Evolutionary conservation across 2,797 vertebrate species (phyloP), one percentile per base, ranked within the genome.

Genomic region (Tolypeutes matacus): DNA sequence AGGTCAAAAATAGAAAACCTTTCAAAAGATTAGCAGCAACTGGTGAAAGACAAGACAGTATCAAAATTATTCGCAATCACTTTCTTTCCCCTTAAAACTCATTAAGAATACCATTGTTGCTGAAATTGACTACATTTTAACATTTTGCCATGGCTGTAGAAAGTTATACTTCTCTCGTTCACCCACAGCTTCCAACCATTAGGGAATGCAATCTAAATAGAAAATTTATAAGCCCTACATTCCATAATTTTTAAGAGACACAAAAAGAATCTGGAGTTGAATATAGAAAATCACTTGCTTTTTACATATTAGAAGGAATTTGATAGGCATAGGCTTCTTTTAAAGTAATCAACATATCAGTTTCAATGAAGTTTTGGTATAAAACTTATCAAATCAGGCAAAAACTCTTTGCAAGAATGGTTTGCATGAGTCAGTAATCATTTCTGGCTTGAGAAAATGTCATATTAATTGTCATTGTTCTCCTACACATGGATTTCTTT

Each of bases 1-100:
- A 96, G 76, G 72, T 89, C 88, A 95, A 96, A 97, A 97, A 97
- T 95, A 97, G 95, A 95, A 97, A 95, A 96, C 29, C 90, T 92
- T 96, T 95, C 80, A 96, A 97, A 97, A 96, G 96, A 97, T 95
- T 95, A 95, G 83, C 92, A 89, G 70, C 81, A 91, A 96, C 90
- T 84, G 58, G 62, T 85, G n/a, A 95, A 96, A 96, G 91, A 96
- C 80, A 89, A 94, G 83, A 89, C 67, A 75, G 81, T 96, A 69
- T 87, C 91, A 93, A 96, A 94, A 95, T 96, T 96, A 96, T 93
- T 95, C 72, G 70, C 91, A 86, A 56, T 49, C 53, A 18, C 34
- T 91, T 86, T 84, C 36, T 42, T 94, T 94, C 34, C 11, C 36
- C 64, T 91, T 94, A 90, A 96, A 93, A 80, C 56, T 95, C 49